Evolutionary conservation across 2,888 invertebrate species (phyloP), one percentile per base, ranked within the genome.

Genomic region (Lymantria monacha): DNA sequence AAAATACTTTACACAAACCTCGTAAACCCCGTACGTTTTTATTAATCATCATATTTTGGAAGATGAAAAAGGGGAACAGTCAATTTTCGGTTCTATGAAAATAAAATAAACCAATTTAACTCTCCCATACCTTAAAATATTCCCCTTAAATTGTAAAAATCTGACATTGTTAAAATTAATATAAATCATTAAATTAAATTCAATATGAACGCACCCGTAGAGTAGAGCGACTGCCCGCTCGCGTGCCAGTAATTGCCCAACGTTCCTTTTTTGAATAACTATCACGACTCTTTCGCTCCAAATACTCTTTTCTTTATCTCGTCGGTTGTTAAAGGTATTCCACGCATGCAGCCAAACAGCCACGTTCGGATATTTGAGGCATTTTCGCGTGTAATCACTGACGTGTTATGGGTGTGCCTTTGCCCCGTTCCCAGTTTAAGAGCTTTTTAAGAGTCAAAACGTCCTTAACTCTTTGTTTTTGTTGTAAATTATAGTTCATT

Each of bases 211-310:
- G 55, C 64, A 52, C 61, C 81, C 79, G 74, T 61, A 61, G 50
- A 63, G 87, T 86, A 87, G 88, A 89, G 90, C 88, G 89, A 86
- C 88, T 81, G 81, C 66, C 74, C 79, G 83, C 83, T 90, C 91
- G 90, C 89, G 91, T 90, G 90, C 90, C 90, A 80, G 88, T 90
- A 90, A 90, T 90, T 85, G 87, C 81, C 72, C 72, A 72, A 74
- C 78, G 85, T 89, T 86, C 87, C 85, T 88, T 90, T 90, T 90
- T 87, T 83, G 85, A 87, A 87, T 82, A 86, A 85, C 87, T 87
- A 90, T 90, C 89, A 91, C 90, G 91, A 91, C 86, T 90, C 84
- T 88, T 91, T 90, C 88, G 88, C 85, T 87, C 87, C 83, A 84
- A 81, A 85, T 84, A 80, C 73, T 79, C 80, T 79, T 84, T 85